Conservation (phyloP, 2,113 vertebrate species). For the Excalfactoria chinensis region DNA sequence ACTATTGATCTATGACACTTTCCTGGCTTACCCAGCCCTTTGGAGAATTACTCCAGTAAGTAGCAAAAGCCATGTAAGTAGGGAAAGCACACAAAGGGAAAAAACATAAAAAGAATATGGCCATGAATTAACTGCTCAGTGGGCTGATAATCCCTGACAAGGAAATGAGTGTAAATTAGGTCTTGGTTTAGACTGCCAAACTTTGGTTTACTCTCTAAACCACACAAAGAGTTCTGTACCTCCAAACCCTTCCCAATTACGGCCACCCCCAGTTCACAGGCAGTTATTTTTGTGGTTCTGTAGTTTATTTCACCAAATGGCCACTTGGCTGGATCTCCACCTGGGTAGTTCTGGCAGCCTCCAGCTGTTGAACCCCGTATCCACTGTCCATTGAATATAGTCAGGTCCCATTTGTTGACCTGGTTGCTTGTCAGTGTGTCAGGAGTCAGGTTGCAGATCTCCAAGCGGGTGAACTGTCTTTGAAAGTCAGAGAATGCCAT, state of each 20-base stretch:
- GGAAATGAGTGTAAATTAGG: conserved; percentile 1
- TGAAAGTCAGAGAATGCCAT: conserved; percentile 88
- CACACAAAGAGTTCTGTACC: neutral
- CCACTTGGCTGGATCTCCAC: conserved; percentile 37
- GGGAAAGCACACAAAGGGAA: neutral
- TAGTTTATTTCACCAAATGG: neutral
- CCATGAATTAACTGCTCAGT: neutral
- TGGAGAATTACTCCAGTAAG: neutral
- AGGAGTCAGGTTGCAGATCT: conserved; percentile 89
- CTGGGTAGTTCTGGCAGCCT: conserved; percentile 81
- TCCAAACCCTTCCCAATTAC: neutral
- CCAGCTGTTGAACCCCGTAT: conserved; percentile 82
- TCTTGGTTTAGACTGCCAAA: neutral
- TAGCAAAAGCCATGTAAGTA: neutral
- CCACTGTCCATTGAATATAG: conserved; percentile 84
- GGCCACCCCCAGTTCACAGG: neutral
- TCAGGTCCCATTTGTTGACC: conserved; percentile 79
- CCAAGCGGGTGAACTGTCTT: conserved; percentile 83
- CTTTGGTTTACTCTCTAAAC: neutral
- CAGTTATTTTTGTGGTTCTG: neutral
- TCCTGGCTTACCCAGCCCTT: neutral
- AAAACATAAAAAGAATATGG: neutral
- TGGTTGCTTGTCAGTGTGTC: conserved; percentile 78
- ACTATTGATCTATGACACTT: neutral
- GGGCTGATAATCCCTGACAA: neutral